phyloP scores from a whole-genome alignment of 2,113 vertebrate genomes.

The Nettapus auritus region DNA sequence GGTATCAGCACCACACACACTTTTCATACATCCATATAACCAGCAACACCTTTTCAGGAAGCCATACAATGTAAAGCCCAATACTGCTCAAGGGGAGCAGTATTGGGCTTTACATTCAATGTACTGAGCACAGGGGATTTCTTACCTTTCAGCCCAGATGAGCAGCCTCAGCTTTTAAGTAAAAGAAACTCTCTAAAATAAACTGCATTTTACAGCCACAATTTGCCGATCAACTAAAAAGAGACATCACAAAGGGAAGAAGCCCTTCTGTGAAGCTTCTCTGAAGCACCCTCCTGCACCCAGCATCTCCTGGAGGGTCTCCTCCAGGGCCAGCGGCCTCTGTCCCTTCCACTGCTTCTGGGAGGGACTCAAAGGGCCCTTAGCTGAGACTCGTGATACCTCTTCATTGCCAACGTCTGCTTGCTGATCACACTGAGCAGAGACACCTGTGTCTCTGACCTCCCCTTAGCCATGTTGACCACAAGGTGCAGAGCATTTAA shows the following conservation, averaged over 20 bases:
- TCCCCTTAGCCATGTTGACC: neutral
- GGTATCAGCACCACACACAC: accelerated
- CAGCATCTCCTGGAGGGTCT: neutral
- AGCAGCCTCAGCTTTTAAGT: neutral
- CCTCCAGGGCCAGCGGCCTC: neutral
- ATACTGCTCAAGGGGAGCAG: accelerated
- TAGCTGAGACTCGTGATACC: neutral
- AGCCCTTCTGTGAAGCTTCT: neutral
- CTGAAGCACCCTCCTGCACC: neutral
- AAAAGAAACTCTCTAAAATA: neutral
- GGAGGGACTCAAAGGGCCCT: neutral
- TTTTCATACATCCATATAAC: accelerated
- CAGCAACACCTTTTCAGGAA: neutral
- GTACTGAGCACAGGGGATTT: neutral
- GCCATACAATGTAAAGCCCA: accelerated
- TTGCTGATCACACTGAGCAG: neutral
- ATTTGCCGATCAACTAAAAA: no score
- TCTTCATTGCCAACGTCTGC: neutral
- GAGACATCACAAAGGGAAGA: neutral
- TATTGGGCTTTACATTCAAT: no score
- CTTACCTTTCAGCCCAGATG: neutral
- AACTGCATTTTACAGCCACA: neutral
- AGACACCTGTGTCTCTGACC: neutral
- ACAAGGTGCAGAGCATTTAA: accelerated
- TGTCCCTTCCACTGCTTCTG: neutral